Percentiles rank a stretch among this genome's conserved stretches.
Evolutionary conservation across 1,140 invertebrate genomes (phyloP).

Genomic region (Acyrthosiphon pisum): DNA sequence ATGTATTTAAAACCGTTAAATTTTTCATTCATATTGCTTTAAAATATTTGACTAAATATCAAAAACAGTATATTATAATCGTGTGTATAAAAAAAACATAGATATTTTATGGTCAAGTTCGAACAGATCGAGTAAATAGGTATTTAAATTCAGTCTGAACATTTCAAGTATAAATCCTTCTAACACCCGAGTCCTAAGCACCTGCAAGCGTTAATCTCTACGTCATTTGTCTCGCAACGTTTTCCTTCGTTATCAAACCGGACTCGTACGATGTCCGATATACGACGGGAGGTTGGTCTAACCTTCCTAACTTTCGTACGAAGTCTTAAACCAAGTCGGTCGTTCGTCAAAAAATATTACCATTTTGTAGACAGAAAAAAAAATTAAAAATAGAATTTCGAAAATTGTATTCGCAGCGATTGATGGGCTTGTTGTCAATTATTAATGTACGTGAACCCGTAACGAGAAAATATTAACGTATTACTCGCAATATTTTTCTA

Average conservation of each 20-base stretch:
- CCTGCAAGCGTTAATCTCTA: background rate
- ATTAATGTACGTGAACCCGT: background rate
- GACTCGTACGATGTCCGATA: too few species aligned
- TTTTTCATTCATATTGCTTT: background rate
- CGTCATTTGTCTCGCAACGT: background rate
- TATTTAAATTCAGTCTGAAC: background rate
- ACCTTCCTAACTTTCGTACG: too few species aligned
- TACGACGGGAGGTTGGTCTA: too few species aligned
- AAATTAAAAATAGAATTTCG: background rate
- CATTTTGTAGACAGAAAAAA: too few species aligned
- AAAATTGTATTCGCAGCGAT: background rate
- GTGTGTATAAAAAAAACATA: background rate
- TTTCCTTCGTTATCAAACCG: background rate
- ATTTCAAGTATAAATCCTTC: background rate
- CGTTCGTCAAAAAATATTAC: too few species aligned
- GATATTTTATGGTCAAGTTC: background rate
- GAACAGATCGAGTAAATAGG: background rate
- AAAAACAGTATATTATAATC: background rate
- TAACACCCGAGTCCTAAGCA: background rate
- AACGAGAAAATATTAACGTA: background rate
- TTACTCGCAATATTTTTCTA: background rate
- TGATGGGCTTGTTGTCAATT: background rate
- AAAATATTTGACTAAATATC: background rate
- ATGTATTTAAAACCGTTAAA: background rate
- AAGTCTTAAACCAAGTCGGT: too few species aligned